These are phyloP conservation scores for Xiphophorus hellerii DNA, from an alignment of 2,113 vertebrate genomes.

Conservation along the genomic window DNA sequence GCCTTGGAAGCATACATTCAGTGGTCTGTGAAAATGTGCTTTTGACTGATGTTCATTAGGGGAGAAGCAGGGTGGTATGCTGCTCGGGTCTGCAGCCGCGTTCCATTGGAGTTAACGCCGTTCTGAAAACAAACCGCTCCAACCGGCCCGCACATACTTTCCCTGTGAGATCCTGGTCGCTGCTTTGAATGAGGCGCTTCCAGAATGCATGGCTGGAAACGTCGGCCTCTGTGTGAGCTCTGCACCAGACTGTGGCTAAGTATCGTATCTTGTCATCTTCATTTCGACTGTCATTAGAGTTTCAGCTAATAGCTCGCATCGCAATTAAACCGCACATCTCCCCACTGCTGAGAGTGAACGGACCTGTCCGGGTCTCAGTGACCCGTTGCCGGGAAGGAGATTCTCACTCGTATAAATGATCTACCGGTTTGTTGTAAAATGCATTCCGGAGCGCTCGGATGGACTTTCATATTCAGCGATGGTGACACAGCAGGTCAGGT, in stretches of 20 bases:
- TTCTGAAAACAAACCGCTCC: slow-evolving; percentile 72
- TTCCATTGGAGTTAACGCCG: slow-evolving; percentile 66
- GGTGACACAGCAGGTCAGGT: slow-evolving; percentile 5
- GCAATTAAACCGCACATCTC: slow-evolving; percentile 1
- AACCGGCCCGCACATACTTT: slow-evolving; percentile 62
- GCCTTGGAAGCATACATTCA: slow-evolving; percentile 45
- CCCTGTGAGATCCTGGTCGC: slow-evolving; percentile 59
- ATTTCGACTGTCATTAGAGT: slow-evolving; percentile 9
- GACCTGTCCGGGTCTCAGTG: neutral
- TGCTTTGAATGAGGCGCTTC: slow-evolving; percentile 58
- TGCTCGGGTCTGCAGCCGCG: slow-evolving; percentile 52
- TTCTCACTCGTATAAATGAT: slow-evolving; percentile 30
- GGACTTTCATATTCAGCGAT: slow-evolving; percentile 14
- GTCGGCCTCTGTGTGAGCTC: slow-evolving; percentile 35
- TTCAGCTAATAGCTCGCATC: slow-evolving; percentile 3
- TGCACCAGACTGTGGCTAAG: slow-evolving; percentile 31
- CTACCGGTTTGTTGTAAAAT: slow-evolving; percentile 26
- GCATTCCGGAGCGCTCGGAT: neutral
- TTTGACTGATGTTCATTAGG: slow-evolving; percentile 68
- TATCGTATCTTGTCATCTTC: slow-evolving; percentile 11
- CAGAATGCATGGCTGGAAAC: slow-evolving; percentile 41
- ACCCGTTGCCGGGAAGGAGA: slow-evolving; percentile 1
- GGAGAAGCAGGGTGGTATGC: slow-evolving; percentile 57
- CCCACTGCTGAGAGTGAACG: slow-evolving; percentile 10
- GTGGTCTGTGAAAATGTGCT: slow-evolving; percentile 55